Percentiles rank a stretch among this genome's conserved stretches.
Evolutionary conservation across 1,140 invertebrate species (phyloP).

Genomic region (Anthonomus grandis): DNA sequence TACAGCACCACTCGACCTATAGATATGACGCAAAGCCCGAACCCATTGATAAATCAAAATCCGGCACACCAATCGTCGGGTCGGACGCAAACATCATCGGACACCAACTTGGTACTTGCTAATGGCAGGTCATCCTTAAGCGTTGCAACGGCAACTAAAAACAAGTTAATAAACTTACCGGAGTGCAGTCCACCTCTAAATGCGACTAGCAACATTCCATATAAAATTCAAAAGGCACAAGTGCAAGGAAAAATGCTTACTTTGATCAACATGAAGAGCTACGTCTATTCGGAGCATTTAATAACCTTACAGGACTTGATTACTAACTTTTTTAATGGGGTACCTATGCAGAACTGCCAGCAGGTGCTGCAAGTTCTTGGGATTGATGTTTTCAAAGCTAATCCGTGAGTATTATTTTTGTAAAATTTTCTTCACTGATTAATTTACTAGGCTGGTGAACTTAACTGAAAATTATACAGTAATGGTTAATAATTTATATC

Average conservation of each 20-base stretch:
- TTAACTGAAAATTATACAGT: not conserved
- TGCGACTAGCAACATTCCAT: slow-evolving; percentile 61
- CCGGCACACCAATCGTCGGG: slow-evolving; percentile 41
- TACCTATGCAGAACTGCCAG: slow-evolving; percentile 68
- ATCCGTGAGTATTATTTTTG: slow-evolving; percentile 62
- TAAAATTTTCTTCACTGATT: too few species aligned
- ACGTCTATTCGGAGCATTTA: slow-evolving; percentile 72
- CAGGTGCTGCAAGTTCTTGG: slow-evolving; percentile 74
- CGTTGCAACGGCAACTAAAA: slow-evolving; percentile 25
- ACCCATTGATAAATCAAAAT: slow-evolving; percentile 43
- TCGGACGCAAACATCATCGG: slow-evolving; percentile 26
- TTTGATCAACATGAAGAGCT: slow-evolving; percentile 83
- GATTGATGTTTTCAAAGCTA: slow-evolving; percentile 75
- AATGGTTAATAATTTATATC: not conserved
- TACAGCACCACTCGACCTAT: too few species aligned
- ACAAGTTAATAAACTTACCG: slow-evolving; percentile 59
- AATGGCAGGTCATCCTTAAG: slow-evolving; percentile 52
- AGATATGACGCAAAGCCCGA: too few species aligned
- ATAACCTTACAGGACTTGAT: slow-evolving; percentile 80
- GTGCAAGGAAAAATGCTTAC: slow-evolving; percentile 77
- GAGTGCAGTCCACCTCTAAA: slow-evolving; percentile 56
- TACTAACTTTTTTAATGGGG: slow-evolving; percentile 73
- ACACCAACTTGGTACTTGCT: slow-evolving; percentile 23
- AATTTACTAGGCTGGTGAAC: not conserved
- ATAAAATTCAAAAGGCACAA: slow-evolving; percentile 72